Evolutionary conservation across 2,113 vertebrate species (phyloP), one percentile per base, ranked within the genome.

Genomic region (Pogona vitticeps): DNA sequence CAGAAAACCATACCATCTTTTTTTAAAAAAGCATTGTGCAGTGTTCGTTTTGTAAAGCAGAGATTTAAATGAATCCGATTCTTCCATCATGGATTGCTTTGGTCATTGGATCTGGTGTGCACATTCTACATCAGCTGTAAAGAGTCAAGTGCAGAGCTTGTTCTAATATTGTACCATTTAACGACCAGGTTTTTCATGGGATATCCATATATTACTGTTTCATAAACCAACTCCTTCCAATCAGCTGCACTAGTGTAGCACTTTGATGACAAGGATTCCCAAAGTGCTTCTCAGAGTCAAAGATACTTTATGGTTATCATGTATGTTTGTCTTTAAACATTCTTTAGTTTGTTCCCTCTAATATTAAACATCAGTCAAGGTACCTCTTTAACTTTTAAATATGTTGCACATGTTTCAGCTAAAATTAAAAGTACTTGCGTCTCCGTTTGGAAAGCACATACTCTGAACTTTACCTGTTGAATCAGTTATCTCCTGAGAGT

Each of bases 61-160:
- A 87, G 90, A 91, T 26, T 12, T 88, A 91, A 7, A 75, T 68
- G 84, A 88, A 23, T 94, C 59, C 56, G 23, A 85, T 18, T 92
- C 92, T 86, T 77, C 72, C 3, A 59, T 84, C 88, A 71, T 79
- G 59, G 58, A 82, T 90, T 40, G 75, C 72, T 94, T 92, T 61
- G 90, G 56, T 68, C 86, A 38, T 8, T 88, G 89, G 76, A 33
- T 82, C 85, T 90, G 76, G 73, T 84, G 40, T 71, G 9, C 78
- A 81, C n/a, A 65, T 88, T 92, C 91, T 38, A 38, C 33, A 21
- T 95, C 95, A 91, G 89, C 33, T 82, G 83, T 15, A 81, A 80
- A 75, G 85, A 75, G 86, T 91, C 70, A 46, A 83, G 5, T 31
- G 42, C 80, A 28, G 86, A 83, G 63, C 42, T 52, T 88, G 31